phyloP scores from a whole-genome alignment of 2,797 vertebrate genomes.

The Mus minutoides region DNA sequence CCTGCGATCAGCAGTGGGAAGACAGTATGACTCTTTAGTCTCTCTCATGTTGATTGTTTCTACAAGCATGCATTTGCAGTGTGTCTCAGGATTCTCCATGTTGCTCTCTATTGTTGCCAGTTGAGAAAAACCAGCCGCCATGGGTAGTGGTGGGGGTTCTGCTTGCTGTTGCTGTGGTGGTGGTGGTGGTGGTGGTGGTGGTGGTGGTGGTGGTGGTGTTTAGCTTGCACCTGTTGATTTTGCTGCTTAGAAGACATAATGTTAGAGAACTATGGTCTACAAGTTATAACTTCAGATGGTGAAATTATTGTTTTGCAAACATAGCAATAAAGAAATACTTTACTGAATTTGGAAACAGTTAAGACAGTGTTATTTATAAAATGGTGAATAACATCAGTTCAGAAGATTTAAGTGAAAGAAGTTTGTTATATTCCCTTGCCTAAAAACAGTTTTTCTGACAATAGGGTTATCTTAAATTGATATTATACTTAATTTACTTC shows the following conservation, averaged over 20 bases:
- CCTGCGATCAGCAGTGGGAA: background rate
- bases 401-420: conserved; percentile 20
- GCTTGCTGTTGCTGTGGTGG: no score
- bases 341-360: conserved; percentile 37
- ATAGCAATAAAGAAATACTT: background rate
- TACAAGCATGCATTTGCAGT: background rate
- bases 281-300: background rate
- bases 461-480: conserved; percentile 66
- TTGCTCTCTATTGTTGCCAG: background rate
- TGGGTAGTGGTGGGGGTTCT: background rate
- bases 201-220: no score
- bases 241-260: background rate
- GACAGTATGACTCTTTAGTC: background rate
- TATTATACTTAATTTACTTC: conserved; percentile 62
- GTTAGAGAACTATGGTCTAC: background rate
- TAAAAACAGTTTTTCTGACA: background rate
- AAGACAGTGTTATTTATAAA: conserved; percentile 27
- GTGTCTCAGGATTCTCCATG: background rate
- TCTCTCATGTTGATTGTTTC: background rate
- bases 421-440: conserved; percentile 26
- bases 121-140: background rate
- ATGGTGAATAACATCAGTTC: background rate
- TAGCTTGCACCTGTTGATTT: background rate
- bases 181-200: no score
- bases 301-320: background rate